A percentile compares a stretch with the other conserved stretches of the same genome.
phyloP scores from a whole-genome alignment of 2,113 vertebrate genomes.

The Rhadina sibilatrix region DNA sequence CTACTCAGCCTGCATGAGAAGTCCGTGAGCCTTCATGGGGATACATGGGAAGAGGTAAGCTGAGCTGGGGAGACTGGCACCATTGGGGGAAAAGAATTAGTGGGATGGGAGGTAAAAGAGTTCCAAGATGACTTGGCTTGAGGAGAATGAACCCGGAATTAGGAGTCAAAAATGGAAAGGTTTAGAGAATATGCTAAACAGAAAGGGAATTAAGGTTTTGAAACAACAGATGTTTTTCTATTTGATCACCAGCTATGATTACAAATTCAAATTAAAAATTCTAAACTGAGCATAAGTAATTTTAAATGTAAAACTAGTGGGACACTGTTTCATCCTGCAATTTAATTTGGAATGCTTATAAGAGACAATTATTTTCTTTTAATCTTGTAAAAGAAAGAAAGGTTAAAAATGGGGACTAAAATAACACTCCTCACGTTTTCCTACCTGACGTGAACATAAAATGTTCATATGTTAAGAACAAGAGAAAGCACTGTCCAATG shows the following conservation, averaged over 20 bases:
- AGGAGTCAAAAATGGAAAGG: neutral
- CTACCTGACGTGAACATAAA: neutral
- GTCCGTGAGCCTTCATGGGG: accelerated
- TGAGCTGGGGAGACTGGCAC: neutral
- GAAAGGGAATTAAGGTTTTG: neutral
- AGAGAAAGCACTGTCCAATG: neutral
- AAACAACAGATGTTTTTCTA: neutral
- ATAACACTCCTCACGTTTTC: neutral
- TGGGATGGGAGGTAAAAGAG: neutral
- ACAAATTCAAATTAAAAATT: neutral
- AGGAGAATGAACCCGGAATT: neutral
- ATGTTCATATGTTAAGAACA: neutral
- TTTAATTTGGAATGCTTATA: neutral
- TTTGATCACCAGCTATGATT: neutral
- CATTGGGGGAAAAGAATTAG: neutral
- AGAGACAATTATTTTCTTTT: neutral
- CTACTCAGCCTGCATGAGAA: neutral
- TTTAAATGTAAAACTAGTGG: neutral
- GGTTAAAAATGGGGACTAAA: neutral
- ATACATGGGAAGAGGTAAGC: neutral
- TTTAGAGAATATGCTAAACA: neutral
- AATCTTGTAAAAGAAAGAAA: neutral
- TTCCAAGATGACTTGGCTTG: neutral
- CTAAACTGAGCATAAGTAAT: neutral
- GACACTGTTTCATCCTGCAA: neutral